Conservation (phyloP, 1,140 invertebrate species). For the Drosophila tristis region DNA sequence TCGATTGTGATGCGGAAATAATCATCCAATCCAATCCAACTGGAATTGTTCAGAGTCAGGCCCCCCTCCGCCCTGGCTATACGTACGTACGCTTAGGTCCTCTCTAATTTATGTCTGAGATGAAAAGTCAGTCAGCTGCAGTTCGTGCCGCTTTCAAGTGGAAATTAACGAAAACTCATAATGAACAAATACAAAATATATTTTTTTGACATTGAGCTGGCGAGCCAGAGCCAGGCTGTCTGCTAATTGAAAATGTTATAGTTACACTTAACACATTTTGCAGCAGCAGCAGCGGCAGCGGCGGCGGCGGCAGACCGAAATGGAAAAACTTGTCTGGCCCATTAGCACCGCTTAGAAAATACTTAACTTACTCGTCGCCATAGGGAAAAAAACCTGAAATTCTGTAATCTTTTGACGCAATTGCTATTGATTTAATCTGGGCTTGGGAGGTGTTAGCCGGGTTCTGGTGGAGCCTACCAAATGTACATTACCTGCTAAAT, state of each 20-base stretch:
- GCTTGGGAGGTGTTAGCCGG: background rate
- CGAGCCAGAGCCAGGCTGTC: background rate
- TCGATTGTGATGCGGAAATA: slow-evolving; percentile 60
- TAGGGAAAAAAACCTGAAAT: slow-evolving; percentile 29
- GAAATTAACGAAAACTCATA: background rate
- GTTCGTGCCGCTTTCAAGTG: background rate
- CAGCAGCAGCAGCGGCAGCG: background rate
- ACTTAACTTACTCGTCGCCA: background rate
- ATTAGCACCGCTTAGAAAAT: slow-evolving; percentile 49
- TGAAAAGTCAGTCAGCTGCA: slow-evolving; percentile 41
- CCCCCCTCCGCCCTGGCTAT: slow-evolving; percentile 10
- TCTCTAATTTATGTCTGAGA: slow-evolving; percentile 23
- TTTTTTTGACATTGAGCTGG: slow-evolving; percentile 42
- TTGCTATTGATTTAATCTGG: slow-evolving; percentile 42
- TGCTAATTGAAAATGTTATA: slow-evolving; percentile 64
- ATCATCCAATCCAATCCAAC: slow-evolving; percentile 7
- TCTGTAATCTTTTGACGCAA: slow-evolving; percentile 38
- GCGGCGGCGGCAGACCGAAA: slow-evolving; percentile 15
- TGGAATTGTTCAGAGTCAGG: slow-evolving; percentile 9
- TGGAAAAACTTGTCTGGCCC: slow-evolving; percentile 50
- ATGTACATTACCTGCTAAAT: too few relatives aligned
- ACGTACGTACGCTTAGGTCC: background rate
- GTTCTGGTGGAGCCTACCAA: too few relatives aligned
- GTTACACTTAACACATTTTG: slow-evolving; percentile 56
- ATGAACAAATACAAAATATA: slow-evolving; percentile 14